These are phyloP conservation scores for Urophycis tenuis DNA, from an alignment of 2,797 vertebrate species.

Conservation along the genomic window DNA sequence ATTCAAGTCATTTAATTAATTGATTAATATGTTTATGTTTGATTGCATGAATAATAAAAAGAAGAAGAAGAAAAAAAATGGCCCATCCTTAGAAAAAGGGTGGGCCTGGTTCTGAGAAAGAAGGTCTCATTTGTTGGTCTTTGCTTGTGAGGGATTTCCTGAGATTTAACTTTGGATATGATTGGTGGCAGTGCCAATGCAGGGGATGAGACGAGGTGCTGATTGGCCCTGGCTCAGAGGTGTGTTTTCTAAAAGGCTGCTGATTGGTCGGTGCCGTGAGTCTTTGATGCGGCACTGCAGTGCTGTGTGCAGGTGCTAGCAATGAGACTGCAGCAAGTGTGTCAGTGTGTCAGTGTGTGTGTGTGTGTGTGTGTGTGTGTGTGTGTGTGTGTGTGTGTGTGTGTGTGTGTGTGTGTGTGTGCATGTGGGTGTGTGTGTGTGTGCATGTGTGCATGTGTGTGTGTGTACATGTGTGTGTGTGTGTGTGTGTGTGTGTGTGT, in stretches of 20 bases:
- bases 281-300: conserved; percentile 62
- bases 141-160: conserved; percentile 14
- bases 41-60: background rate
- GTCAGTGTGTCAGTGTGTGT: conserved; percentile 51
- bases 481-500: conserved; percentile 24
- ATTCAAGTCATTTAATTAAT: no score
- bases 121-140: background rate
- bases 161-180: conserved; percentile 26
- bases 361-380: conserved; percentile 12
- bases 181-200: conserved; percentile 37
- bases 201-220: background rate
- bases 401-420: background rate
- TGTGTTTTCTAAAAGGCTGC: conserved; percentile 28
- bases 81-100: background rate
- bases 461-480: conserved; percentile 21
- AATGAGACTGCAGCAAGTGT: conserved; percentile 44
- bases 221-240: conserved; percentile 45
- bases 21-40: background rate
- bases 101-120: background rate
- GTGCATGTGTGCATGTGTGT: conserved; percentile 56
- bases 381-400: conserved; percentile 23
- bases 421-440: conserved; percentile 22
- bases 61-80: no score
- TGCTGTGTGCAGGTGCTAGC: conserved; percentile 43
- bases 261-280: conserved; percentile 36